Evolutionary conservation across 2,797 vertebrate genomes (phyloP).

Genomic region (Clarias platycephalus): DNA sequence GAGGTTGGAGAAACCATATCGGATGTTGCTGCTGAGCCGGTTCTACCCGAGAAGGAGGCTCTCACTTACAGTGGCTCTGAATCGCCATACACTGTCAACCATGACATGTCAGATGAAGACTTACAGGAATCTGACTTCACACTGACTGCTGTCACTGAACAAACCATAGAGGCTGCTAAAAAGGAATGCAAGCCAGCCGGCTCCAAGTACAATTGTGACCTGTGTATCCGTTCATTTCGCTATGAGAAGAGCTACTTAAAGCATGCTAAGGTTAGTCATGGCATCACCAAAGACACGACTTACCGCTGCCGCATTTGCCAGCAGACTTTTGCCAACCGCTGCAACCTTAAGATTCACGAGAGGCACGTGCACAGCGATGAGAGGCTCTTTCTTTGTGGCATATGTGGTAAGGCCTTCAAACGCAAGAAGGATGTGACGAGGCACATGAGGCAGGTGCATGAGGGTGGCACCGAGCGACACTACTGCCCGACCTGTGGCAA

Average conservation of each 20-base stretch:
- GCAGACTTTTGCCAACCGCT: slow-evolving; percentile 93
- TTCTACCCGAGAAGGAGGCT: slow-evolving; percentile 23
- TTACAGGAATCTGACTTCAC: slow-evolving; percentile 22
- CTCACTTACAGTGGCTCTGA: slow-evolving; percentile 40
- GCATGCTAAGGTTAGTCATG: slow-evolving; percentile 85
- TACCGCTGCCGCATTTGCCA: slow-evolving; percentile 87
- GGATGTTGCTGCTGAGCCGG: background rate
- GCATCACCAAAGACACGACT: slow-evolving; percentile 78
- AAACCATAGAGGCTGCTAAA: slow-evolving; percentile 37
- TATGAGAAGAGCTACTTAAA: slow-evolving; percentile 94
- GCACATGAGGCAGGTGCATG: slow-evolving; percentile 91
- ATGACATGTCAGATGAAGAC: slow-evolving; percentile 26
- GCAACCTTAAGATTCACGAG: slow-evolving; percentile 95
- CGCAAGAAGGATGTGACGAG: slow-evolving; percentile 92
- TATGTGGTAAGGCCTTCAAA: slow-evolving; percentile 93
- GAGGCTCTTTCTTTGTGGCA: slow-evolving; percentile 85
- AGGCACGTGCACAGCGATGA: slow-evolving; percentile 93
- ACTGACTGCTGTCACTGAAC: slow-evolving; percentile 29
- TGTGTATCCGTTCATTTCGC: slow-evolving; percentile 88
- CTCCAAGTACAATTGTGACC: slow-evolving; percentile 80
- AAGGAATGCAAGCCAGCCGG: slow-evolving; percentile 58
- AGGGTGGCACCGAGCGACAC: slow-evolving; percentile 83
- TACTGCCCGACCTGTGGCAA: slow-evolving; percentile 88
- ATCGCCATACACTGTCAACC: slow-evolving; percentile 22
- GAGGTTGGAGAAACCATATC: slow-evolving; percentile 21